Evolutionary conservation across 2,797 vertebrate species (phyloP).

Genomic region (Yasuhikotakia modesta): DNA sequence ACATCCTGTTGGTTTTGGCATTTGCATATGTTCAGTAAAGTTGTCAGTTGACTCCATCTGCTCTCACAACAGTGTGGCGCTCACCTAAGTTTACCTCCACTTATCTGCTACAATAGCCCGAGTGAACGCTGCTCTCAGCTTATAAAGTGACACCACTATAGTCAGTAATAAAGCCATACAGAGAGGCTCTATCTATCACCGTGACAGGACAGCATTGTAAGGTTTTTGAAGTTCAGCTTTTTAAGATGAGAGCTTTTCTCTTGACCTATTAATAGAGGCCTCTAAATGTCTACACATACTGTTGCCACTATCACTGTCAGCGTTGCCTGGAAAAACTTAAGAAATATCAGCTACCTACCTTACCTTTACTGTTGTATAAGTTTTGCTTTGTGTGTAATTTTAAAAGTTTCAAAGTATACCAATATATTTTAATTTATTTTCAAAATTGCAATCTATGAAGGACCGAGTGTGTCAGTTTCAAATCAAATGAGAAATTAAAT

Average conservation of each 20-base stretch:
- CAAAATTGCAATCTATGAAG: too few species aligned
- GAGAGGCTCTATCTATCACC: constrained; percentile 76
- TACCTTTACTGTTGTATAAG: too few species aligned
- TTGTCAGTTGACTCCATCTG: constrained; percentile 20
- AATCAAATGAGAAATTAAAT: too few species aligned
- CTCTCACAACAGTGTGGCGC: constrained; percentile 9
- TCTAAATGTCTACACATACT: constrained; percentile 26
- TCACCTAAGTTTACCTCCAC: constrained; percentile 8
- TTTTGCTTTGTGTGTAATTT: too few species aligned
- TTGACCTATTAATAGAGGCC: constrained; percentile 8
- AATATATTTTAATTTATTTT: background rate
- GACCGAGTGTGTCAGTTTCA: too few species aligned
- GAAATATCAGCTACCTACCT: too few species aligned
- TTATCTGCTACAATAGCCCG: constrained; percentile 19
- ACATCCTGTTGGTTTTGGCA: constrained; percentile 15
- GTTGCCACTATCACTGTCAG: background rate
- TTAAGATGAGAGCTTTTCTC: constrained; percentile 25
- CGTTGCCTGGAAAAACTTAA: background rate
- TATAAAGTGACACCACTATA: constrained; percentile 1
- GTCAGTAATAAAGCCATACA: constrained; percentile 61
- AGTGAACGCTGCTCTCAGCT: constrained; percentile 26
- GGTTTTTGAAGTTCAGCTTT: constrained; percentile 67
- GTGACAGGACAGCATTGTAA: constrained; percentile 76
- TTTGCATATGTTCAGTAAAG: constrained; percentile 13
- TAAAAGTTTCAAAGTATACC: too few species aligned